Conservation (phyloP, 2,888 invertebrate genomes). For the Pecten maximus region DNA sequence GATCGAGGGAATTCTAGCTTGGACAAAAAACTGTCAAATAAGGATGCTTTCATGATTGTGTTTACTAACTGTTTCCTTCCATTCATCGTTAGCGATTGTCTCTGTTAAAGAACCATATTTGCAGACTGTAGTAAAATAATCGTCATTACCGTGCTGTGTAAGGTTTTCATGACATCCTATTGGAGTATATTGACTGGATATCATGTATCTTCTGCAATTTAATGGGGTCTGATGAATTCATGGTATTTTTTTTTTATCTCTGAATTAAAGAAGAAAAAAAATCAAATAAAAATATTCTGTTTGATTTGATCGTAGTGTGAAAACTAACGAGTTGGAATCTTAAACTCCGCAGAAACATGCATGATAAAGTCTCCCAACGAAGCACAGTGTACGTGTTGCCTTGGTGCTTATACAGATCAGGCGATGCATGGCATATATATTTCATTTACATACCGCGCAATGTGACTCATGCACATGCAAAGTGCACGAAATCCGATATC, state of each 20-base stretch:
- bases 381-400: neutral
- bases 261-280: neutral
- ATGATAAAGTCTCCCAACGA: neutral
- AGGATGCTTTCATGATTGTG: too few relatives aligned
- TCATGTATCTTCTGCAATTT: neutral
- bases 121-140: neutral
- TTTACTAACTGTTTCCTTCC: too few relatives aligned
- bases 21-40: too few relatives aligned
- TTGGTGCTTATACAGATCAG: neutral
- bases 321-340: neutral
- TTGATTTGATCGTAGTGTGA: neutral
- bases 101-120: too few relatives aligned
- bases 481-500: neutral
- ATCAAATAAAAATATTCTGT: neutral
- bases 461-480: slow-evolving; percentile 28
- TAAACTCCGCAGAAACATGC: neutral
- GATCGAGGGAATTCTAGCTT: too few relatives aligned
- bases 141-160: neutral
- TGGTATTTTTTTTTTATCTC: neutral
- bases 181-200: neutral
- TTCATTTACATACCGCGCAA: neutral
- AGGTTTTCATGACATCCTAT: neutral
- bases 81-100: too few relatives aligned
- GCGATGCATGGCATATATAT: neutral
- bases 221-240: neutral